Evolutionary conservation across 2,888 invertebrate species (phyloP).

Genomic region (Metopia argyrocephala): DNA sequence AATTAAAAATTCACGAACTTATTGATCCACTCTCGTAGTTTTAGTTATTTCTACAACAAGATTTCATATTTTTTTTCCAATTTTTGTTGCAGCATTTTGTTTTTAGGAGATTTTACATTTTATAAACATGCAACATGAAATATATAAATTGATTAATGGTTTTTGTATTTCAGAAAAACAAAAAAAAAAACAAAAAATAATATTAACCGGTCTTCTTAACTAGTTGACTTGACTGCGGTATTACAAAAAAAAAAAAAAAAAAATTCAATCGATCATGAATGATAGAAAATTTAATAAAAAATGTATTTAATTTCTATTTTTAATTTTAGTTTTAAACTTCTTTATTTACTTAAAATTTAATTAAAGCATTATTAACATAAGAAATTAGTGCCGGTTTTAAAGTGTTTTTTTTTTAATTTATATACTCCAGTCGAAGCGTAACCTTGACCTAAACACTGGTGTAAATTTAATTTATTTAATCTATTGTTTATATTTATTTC

Average conservation of each 20-base stretch:
- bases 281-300: not conserved
- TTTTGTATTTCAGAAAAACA: not conserved
- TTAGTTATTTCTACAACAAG: not conserved
- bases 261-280: not conserved
- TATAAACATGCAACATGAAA: not conserved
- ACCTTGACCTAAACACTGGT: conserved; percentile 45
- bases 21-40: too few relatives aligned
- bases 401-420: not conserved
- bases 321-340: conserved; percentile 4
- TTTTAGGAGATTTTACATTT: too few relatives aligned
- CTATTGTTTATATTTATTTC: not conserved
- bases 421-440: not conserved
- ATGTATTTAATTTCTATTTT: not conserved
- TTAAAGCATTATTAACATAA: conserved; percentile 21
- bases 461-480: not conserved
- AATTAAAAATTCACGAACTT: too few relatives aligned
- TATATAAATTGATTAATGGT: not conserved
- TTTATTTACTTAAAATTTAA: conserved; percentile 20
- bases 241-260: not conserved
- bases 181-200: too few relatives aligned
- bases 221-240: too few relatives aligned
- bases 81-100: too few relatives aligned
- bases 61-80: not conserved
- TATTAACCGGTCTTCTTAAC: too few relatives aligned
- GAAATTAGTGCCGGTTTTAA: not conserved